Evolutionary conservation across 2,888 invertebrate genomes (phyloP).

Genomic region (Caenorhabditis sulstoni): DNA sequence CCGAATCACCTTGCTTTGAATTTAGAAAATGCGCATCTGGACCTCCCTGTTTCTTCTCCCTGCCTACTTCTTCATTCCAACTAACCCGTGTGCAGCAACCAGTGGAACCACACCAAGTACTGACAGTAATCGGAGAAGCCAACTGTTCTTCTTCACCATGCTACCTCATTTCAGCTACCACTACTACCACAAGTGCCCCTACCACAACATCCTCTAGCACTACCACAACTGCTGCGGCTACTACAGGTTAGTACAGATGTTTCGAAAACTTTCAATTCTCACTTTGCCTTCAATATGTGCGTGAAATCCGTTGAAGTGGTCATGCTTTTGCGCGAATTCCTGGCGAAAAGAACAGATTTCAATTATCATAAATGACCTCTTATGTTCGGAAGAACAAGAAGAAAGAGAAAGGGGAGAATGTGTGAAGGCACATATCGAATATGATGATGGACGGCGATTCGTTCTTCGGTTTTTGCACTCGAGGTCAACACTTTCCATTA

Average conservation of each 20-base stretch:
- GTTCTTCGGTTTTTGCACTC: slow-evolving; percentile 7
- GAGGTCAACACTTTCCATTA: background rate
- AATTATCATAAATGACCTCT: slow-evolving; percentile 19
- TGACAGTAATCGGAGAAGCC: too few species aligned
- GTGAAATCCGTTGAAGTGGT: background rate
- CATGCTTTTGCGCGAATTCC: slow-evolving; percentile 2
- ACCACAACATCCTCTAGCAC: background rate
- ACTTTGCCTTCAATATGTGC: background rate
- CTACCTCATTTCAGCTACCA: background rate
- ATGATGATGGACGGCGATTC: slow-evolving; percentile 8
- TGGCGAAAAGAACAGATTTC: slow-evolving; percentile 1
- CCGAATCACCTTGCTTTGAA: background rate
- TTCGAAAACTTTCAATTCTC: background rate
- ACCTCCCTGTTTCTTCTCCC: background rate
- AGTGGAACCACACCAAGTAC: slow-evolving; percentile 22
- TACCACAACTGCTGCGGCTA: slow-evolving; percentile 14
- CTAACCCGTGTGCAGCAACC: slow-evolving; percentile 41
- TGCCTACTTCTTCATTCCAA: slow-evolving; percentile 5
- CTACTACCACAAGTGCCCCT: background rate
- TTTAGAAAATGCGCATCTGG: background rate
- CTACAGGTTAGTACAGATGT: slow-evolving; percentile 13
- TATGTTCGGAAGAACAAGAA: background rate
- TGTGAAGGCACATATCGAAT: slow-evolving; percentile 2
- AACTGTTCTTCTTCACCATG: too few species aligned
- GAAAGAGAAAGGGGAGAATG: background rate